Percentiles rank a stretch among this genome's conserved stretches.
phyloP scores from a whole-genome alignment of 92 coral and sea anemone genomes.

The Parazoanthus darwini region DNA sequence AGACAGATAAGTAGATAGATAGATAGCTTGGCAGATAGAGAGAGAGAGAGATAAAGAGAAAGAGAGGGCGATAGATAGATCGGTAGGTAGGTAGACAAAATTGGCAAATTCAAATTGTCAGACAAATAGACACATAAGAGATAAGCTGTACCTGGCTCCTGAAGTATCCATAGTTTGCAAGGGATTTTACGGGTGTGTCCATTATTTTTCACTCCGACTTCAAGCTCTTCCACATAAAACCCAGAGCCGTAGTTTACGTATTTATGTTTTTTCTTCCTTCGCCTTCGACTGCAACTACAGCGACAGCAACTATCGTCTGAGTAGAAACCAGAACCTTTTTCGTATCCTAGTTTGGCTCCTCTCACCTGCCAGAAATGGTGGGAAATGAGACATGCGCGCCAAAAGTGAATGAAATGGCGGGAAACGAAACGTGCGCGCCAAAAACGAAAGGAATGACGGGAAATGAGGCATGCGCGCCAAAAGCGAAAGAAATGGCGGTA shows the following conservation, averaged over 20 bases:
- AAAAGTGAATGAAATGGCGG: too few relatives aligned
- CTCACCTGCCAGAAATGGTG: constrained; percentile 29
- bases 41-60: too few relatives aligned
- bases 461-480: too few relatives aligned
- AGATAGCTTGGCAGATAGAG: too few relatives aligned
- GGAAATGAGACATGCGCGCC: too few relatives aligned
- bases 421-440: too few relatives aligned
- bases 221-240: constrained; percentile 61
- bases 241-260: constrained; percentile 55
- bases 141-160: constrained; percentile 48
- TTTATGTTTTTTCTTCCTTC: constrained; percentile 38
- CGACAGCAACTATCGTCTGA: constrained; percentile 36
- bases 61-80: background rate
- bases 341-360: constrained; percentile 56
- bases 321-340: constrained; percentile 50
- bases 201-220: constrained; percentile 43
- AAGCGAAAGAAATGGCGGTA: too few relatives aligned
- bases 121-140: background rate
- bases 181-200: constrained; percentile 61
- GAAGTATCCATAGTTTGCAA: constrained; percentile 65
- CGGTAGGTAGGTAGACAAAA: background rate
- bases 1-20: too few relatives aligned
- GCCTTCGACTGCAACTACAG: constrained; percentile 30
- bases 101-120: background rate
- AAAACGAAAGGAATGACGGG: too few relatives aligned